These are phyloP conservation scores for Gopherus evgoodei DNA, from an alignment of 2,113 vertebrate species.

Conservation along the genomic window DNA sequence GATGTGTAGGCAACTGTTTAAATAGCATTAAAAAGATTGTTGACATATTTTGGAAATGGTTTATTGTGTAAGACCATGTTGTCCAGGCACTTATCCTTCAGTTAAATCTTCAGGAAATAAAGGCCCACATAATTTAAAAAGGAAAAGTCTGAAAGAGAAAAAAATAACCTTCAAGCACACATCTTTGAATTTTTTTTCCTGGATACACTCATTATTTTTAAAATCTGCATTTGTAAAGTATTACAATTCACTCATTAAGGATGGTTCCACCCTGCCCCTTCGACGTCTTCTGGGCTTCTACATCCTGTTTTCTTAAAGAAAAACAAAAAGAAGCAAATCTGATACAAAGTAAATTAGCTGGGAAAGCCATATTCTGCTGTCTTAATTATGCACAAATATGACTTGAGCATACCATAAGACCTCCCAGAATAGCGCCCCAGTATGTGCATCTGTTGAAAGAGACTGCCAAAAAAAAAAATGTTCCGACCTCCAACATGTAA, in stretches of 20 bases:
- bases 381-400: conserved; percentile 71
- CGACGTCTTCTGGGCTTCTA: conserved; percentile 1
- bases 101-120: conserved; percentile 53
- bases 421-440: conserved; percentile 48
- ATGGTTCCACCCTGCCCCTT: neutral
- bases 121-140: conserved; percentile 58
- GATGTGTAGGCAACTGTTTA: neutral
- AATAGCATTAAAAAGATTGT: conserved; percentile 31
- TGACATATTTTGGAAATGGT: conserved; percentile 35
- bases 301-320: conserved; percentile 23
- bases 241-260: neutral
- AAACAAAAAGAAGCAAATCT: conserved; percentile 22
- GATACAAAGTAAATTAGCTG: conserved; percentile 41
- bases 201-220: neutral
- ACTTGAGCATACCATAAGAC: conserved; percentile 52
- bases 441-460: conserved; percentile 53
- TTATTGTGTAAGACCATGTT: neutral
- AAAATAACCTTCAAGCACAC: conserved; percentile 39
- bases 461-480: conserved; percentile 58
- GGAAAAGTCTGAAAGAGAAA: conserved; percentile 55
- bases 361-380: conserved; percentile 59
- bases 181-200: conserved; percentile 32
- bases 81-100: conserved; percentile 19
- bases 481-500: conserved; percentile 61
- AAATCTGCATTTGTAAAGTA: neutral